Evolutionary conservation across 2,888 invertebrate species (phyloP), one percentile per base, ranked within the genome.

Genomic region (Hesperia comma): DNA sequence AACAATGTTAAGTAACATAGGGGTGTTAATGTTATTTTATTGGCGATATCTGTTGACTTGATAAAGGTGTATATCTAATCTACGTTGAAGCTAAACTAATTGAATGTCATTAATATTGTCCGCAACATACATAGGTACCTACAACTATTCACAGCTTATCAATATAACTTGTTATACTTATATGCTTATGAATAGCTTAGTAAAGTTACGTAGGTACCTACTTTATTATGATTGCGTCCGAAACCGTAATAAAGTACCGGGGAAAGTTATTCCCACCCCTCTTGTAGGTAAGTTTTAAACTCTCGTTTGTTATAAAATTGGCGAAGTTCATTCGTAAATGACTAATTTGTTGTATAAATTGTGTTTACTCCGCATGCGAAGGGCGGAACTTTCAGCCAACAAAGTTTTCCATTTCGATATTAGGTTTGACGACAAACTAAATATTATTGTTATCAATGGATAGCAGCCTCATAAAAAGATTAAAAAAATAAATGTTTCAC

Each of bases 261-360:
- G 46, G 66, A 73, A 73, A 69, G 67, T 73, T 75, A 74, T 74
- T 54, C 10, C 51, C 51, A 51, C 53, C 64, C 64, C 58, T 62
- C 53, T 60, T 57, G 51, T 57, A 58, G 58, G 58, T 60, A 58
- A 83, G 76, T 82, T 82, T 71, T 67, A 71, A 83, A 83, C 78
- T 80, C 78, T 79, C 84, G 74, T 87, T 87, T 82, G 82, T 86
- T 83, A 83, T 74, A 67, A 72, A 79, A 80, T 82, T 76, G 78
- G 75, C 72, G 71, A 84, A 83, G 79, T 86, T 86, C 75, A 79
- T 80, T 78, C 71, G 70, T 70, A 76, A 79, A 78, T 70, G 68
- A 72, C 71, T 72, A 75, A 75, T 72, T 72, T 73, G 67, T 72
- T 68, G 71, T 67, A 71, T 73, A 73, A 75, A 73, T 72, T 76